Evolutionary conservation across 1,140 invertebrate genomes (phyloP), one percentile per base, ranked within the genome.

Genomic region (Heliconius melpomene): DNA sequence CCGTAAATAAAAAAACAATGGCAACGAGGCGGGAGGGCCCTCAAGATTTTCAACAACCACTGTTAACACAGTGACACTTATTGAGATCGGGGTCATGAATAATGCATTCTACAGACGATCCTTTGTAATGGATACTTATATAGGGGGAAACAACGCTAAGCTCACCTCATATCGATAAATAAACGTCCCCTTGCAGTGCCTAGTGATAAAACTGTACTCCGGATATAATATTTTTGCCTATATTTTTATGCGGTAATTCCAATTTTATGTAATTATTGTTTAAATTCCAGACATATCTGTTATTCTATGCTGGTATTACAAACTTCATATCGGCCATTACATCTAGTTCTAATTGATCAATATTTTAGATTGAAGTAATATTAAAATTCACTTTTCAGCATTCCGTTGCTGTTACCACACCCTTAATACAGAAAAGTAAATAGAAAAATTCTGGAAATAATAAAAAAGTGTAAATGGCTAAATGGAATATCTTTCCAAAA

Each of bases 21-120:
- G 54, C 16, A 71, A 76, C 23, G 80, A 74, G 72, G 52, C 57
- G 54, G 70, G 40, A 80, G 79, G 32, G 79, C 82, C 50, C 79
- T 83, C 54, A 73, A 82, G 77, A 78, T 80, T 83, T 83, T 83
- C 81, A 86, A 83, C 78, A 84, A 82, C 80, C 81, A 79, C 70
- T 88, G 87, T 88, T 86, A 82, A 84, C 83, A 83, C 80, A 79
- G 81, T 82, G 84, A 87, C 84, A 88, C 82, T 88, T 87, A 86
- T 86, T 87, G 82, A 80, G 80, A 82, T 86, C 82, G 82, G 76
- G 74, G 79, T 74, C 82, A 85, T 88, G 87, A 88, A 88, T 88
- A 85, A 87, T 88, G 81, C 81, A 88, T 82, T 76, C 71, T 80
- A 40, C 57, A 57, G 70, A 73, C 76, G 76, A 66, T 77, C 66